Conservation (phyloP, 2,888 invertebrate species). For the Amphipoea lucens region DNA sequence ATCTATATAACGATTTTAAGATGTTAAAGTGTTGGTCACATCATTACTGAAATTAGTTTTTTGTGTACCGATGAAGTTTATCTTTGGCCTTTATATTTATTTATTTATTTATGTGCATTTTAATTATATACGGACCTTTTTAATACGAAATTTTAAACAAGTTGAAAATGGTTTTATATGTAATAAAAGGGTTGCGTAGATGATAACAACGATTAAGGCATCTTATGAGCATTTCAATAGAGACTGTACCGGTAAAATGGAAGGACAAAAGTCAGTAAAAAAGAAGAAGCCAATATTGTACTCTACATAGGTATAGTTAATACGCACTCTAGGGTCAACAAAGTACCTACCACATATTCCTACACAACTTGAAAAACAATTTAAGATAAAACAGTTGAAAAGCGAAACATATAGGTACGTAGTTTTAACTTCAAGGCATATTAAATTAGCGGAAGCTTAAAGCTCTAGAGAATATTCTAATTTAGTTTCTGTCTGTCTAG, state of each 20-base stretch:
- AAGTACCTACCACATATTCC: not conserved
- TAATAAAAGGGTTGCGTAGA: not conserved
- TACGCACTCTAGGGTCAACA: not conserved
- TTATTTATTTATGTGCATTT: slow-evolving; percentile 51
- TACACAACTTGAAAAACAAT: not conserved
- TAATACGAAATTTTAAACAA: not conserved
- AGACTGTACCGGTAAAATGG: not conserved
- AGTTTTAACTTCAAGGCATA: slow-evolving; percentile 71
- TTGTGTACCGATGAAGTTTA: slow-evolving; percentile 27
- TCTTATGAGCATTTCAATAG: not conserved
- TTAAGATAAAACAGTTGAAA: slow-evolving; percentile 9
- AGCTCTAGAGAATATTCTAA: slow-evolving; percentile 86
- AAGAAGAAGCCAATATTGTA: not conserved
- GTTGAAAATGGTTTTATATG: not conserved
- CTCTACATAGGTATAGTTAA: not conserved
- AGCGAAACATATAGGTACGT: slow-evolving; percentile 2
- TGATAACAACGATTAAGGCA: not conserved
- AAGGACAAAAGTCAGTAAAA: too few relatives aligned
- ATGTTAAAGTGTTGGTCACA: slow-evolving; percentile 60
- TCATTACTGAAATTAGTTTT: slow-evolving; percentile 64
- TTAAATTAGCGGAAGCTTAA: slow-evolving; percentile 79
- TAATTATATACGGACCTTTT: slow-evolving; percentile 34
- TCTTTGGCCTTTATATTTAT: slow-evolving; percentile 29
- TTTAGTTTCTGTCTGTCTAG: slow-evolving; percentile 85
- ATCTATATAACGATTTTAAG: slow-evolving; percentile 56